These are phyloP conservation scores for Hepsetus odoe DNA, from an alignment of 2,113 vertebrate genomes.

Conservation along the genomic window DNA sequence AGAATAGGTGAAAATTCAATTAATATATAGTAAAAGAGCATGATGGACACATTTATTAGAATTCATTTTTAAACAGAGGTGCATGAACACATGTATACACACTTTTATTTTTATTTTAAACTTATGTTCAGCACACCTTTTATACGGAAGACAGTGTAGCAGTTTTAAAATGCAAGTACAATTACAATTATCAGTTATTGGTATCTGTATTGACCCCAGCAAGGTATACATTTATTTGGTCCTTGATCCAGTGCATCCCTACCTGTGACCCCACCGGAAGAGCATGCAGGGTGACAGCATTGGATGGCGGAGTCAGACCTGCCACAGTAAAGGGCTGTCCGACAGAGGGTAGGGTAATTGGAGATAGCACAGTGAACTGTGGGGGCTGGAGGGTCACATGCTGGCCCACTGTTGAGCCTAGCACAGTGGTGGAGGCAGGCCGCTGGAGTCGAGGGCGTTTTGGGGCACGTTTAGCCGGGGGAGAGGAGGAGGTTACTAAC, in stretches of 20 bases:
- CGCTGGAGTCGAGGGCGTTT: conserved; percentile 92
- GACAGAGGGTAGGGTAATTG: conserved; percentile 73
- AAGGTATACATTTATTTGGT: too few relatives aligned
- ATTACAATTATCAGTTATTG: too few relatives aligned
- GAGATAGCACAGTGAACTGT: conserved; percentile 76
- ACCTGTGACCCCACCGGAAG: conserved; percentile 84
- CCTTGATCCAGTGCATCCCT: not conserved
- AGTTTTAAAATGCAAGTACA: too few relatives aligned
- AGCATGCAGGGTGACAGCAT: conserved; percentile 68
- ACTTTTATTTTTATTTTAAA: too few relatives aligned
- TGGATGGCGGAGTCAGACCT: conserved; percentile 79
- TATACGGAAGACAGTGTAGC: too few relatives aligned
- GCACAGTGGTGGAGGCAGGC: conserved; percentile 86
- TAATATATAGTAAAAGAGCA: too few relatives aligned
- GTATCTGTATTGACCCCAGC: too few relatives aligned
- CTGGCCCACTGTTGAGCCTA: conserved; percentile 78
- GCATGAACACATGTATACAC: too few relatives aligned
- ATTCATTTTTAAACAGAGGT: too few relatives aligned
- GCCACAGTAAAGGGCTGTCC: conserved; percentile 84
- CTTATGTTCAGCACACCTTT: too few relatives aligned
- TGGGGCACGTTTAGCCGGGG: conserved; percentile 77
- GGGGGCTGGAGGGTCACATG: conserved; percentile 70
- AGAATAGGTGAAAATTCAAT: too few relatives aligned
- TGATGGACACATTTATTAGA: too few relatives aligned
- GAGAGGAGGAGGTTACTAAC: conserved; percentile 77